Evolutionary conservation across 2,797 vertebrate genomes (phyloP), one percentile per base, ranked within the genome.

Genomic region (Lutjanus campechanus): DNA sequence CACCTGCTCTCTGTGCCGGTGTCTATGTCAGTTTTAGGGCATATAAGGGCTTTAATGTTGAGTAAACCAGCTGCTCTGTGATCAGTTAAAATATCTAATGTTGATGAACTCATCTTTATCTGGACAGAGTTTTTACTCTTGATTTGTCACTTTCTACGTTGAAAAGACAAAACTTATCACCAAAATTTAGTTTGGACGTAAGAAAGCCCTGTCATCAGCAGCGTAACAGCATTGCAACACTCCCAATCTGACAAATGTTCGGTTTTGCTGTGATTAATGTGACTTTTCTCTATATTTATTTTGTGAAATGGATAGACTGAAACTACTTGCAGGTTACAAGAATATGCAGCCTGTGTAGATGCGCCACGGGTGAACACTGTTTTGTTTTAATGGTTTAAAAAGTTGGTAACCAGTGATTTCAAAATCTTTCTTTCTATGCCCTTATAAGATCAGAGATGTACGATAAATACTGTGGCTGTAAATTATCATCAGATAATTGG

Each of bases 11-110:
- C 29, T 19, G 36, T 4, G 43, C 17, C 13, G 3, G 25, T 36
- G 29, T 36, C 29, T 36, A 5, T n/a, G 8, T 59, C 29, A 43
- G 29, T 44, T 64, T 47, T 44, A 15, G 29, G 22, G 6, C 15
- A 15, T 11, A 49, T 61, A 22, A 62, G 49, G 40, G 25, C 54
- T 51, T 49, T 15, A 12, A 43, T 29, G 43, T 15, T 16, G 49
- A 76, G 40, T 51, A 16, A 59, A 75, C 4, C 8, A 64, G 67
- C 41, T 70, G 67, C 41, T 70, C 22, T 43, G 2, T 55, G 51
- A 51, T 69, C 20, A 69, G 36, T 22, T 29, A 55, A 64, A 55
- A 40, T 1, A 61, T 15, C 1, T 5, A n/a, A 25, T 56, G 4
- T 41, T 41, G 15, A 19, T 47, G 8, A 63, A 77, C 15, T 20